These are phyloP conservation scores for Tachystola acroxantha DNA, from an alignment of 2,888 invertebrate genomes.

Conservation along the genomic window DNA sequence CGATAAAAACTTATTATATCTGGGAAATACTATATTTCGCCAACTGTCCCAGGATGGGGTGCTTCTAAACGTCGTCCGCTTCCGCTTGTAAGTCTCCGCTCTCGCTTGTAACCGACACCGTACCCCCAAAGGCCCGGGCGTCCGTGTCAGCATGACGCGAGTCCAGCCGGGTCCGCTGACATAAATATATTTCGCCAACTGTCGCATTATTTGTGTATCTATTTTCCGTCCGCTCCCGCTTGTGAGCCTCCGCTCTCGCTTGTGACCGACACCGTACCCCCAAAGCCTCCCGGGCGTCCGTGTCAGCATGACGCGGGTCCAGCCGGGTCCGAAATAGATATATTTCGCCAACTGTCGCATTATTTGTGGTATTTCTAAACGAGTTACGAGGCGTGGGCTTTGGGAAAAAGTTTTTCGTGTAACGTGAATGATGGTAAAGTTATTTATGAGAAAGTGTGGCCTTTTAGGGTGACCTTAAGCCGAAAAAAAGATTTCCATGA, in stretches of 20 bases:
- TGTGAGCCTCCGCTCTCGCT: conserved; percentile 27
- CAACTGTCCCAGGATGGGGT: too few relatives aligned
- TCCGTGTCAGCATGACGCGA: background rate
- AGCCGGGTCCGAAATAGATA: conserved; percentile 67
- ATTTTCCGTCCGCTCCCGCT: conserved; percentile 22
- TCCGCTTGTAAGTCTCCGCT: background rate
- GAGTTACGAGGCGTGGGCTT: conserved; percentile 26
- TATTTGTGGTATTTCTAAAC: conserved; percentile 45
- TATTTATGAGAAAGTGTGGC: too few relatives aligned
- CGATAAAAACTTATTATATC: too few relatives aligned
- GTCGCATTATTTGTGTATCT: conserved; percentile 51
- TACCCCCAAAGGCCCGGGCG: background rate
- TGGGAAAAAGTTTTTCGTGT: conserved; percentile 4
- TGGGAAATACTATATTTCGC: too few relatives aligned
- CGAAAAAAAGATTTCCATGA: too few relatives aligned
- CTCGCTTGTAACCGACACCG: background rate
- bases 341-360: conserved; percentile 57
- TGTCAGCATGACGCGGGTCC: conserved; percentile 73
- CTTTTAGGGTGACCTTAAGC: too few relatives aligned
- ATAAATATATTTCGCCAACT: conserved; percentile 33
- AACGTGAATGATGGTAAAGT: background rate
- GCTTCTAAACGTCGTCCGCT: too few relatives aligned
- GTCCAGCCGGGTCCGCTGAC: conserved; percentile 5
- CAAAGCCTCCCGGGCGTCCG: conserved; percentile 36
- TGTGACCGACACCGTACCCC: conserved; percentile 14